Percentiles rank a stretch among this genome's conserved stretches.
phyloP scores from a whole-genome alignment of 2,888 invertebrate genomes.

The Liodrosophila aerea region DNA sequence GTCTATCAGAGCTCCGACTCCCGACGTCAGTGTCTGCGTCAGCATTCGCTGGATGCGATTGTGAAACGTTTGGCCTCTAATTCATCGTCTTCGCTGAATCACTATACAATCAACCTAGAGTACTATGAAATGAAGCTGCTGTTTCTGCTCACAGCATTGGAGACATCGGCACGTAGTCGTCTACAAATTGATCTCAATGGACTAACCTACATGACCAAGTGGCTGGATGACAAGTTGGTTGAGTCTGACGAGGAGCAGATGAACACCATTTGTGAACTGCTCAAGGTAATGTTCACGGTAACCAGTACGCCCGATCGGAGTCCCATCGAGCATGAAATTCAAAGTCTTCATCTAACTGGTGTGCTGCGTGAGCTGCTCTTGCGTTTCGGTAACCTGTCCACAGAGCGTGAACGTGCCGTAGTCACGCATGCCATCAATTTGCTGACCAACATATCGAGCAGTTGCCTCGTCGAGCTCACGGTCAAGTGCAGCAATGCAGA shows the following conservation, averaged over 20 bases:
- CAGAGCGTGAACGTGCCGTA: slow-evolving; percentile 83
- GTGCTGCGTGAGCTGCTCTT: slow-evolving; percentile 88
- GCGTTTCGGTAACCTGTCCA: slow-evolving; percentile 68
- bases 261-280: slow-evolving; percentile 87
- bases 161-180: slow-evolving; percentile 86
- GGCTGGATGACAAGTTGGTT: slow-evolving; percentile 86
- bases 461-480: slow-evolving; percentile 88
- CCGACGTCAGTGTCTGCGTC: slow-evolving; percentile 85
- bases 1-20: slow-evolving; percentile 89
- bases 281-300: slow-evolving; percentile 91
- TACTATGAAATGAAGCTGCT: slow-evolving; percentile 94
- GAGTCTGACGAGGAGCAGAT: slow-evolving; percentile 83
- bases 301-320: slow-evolving; percentile 84
- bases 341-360: slow-evolving; percentile 88
- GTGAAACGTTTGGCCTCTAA: slow-evolving; percentile 86
- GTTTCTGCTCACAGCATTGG: slow-evolving; percentile 93
- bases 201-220: slow-evolving; percentile 86
- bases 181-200: slow-evolving; percentile 88
- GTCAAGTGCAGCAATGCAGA: slow-evolving; percentile 67
- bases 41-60: slow-evolving; percentile 88
- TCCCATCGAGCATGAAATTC: slow-evolving; percentile 87
- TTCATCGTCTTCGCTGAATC: slow-evolving; percentile 77
- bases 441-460: slow-evolving; percentile 90
- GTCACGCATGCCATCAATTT: slow-evolving; percentile 92
- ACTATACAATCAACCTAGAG: slow-evolving; percentile 84